Evolutionary conservation across 2,113 vertebrate species (phyloP), one percentile per base, ranked within the genome.

Genomic region (Bambusicola thoracicus): DNA sequence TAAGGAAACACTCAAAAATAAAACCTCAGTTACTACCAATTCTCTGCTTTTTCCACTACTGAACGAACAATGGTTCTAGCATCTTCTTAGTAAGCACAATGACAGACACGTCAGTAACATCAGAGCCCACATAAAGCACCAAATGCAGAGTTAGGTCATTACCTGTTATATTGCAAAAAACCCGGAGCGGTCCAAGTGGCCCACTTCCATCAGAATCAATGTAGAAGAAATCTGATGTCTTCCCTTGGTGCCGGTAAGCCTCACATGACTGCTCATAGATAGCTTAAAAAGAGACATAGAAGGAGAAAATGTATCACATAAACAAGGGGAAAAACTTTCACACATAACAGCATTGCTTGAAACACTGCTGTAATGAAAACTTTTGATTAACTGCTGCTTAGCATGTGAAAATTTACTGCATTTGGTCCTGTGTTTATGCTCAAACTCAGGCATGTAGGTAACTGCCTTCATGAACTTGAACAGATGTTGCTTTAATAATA

Each of bases 101-200:
- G 24, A 77, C 7, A 81, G 20, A 72, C 24, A 65, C 1, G 3
- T 7, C 48, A 53, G 32, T 78, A 73, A 51, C 2, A 5, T 27
- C 5, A 61, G 15, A 85, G 11, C 2, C 1, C 14, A 80, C 8
- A 53, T 13, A 25, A 70, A 48, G 34, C 8, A 72, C 13, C 5
- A 34, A 32, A 75, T 40, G 6, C 12, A 41, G 38, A 8, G 13
- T 36, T 43, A 56, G 51, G 29, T 40, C 34, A 96, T 98, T 97
- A 99, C 99, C 99, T 96, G 99, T 99, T 97, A 99, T 98, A 92
- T 99, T 99, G 97, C 99, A 99, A 97, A 98, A 99, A 10, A 99
- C 99, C 46, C 97, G 98, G 43, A 99, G 92, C 2, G 99, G 98
- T 94, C 95, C 98, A 87, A 99, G 97, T 2, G 99, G 98, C 25